Percentiles rank a stretch among this genome's conserved stretches.
These are phyloP conservation scores for Ophraella communa DNA, from an alignment of 2,888 invertebrate species.

Conservation along the genomic window DNA sequence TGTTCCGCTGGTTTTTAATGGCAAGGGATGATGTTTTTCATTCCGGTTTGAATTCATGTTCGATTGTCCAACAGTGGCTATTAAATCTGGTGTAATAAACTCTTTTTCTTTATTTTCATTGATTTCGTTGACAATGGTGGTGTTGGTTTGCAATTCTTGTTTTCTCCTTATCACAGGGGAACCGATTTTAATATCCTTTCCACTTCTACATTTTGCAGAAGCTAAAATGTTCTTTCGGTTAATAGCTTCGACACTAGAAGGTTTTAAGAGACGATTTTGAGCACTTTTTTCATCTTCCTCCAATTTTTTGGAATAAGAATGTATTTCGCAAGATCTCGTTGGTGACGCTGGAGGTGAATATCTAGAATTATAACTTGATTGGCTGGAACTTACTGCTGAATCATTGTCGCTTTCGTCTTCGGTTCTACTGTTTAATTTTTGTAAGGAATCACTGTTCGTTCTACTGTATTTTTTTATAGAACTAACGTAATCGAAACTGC, in stretches of 20 bases:
- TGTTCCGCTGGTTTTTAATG: not conserved
- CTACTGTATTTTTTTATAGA: slow-evolving; percentile 36
- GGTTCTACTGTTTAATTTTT: slow-evolving; percentile 40
- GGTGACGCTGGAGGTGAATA: slow-evolving; percentile 78
- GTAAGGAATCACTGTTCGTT: slow-evolving; percentile 28
- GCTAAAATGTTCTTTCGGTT: slow-evolving; percentile 87
- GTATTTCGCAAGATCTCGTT: slow-evolving; percentile 49
- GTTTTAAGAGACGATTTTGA: slow-evolving; percentile 73
- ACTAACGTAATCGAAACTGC: slow-evolving; percentile 63
- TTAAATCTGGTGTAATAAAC: not conserved
- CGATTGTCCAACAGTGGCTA: not conserved
- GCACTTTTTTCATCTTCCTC: slow-evolving; percentile 42
- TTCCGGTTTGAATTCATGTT: not conserved
- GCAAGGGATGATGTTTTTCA: not conserved
- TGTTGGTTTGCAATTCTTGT: slow-evolving; percentile 57
- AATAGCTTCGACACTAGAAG: slow-evolving; percentile 81
- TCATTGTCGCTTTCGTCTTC: slow-evolving; percentile 83
- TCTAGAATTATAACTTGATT: slow-evolving; percentile 79
- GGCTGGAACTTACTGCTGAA: slow-evolving; percentile 85
- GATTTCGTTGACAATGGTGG: slow-evolving; percentile 51
- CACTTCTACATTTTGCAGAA: slow-evolving; percentile 85
- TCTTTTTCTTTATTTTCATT: slow-evolving; percentile 8
- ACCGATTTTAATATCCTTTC: slow-evolving; percentile 74
- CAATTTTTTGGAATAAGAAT: slow-evolving; percentile 31
- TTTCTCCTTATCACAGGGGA: slow-evolving; percentile 77